These are phyloP conservation scores for Platorchestia sp. DNA, from an alignment of 1,140 invertebrate species.

Conservation along the genomic window DNA sequence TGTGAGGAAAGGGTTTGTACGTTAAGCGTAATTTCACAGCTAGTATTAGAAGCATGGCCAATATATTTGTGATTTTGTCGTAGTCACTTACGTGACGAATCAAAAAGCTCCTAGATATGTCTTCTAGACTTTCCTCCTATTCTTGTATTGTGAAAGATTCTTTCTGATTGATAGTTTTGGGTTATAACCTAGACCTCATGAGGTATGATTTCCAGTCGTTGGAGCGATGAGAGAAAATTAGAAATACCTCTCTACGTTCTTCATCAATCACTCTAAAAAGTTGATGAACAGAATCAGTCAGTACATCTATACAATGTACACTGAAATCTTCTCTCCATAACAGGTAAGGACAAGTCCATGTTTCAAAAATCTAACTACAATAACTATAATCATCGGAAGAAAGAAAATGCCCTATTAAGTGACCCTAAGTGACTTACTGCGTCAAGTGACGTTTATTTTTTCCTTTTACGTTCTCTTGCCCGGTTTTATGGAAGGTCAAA, in stretches of 20 bases:
- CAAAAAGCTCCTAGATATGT: background rate
- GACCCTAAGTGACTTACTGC: no score
- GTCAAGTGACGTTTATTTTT: no score
- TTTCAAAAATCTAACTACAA: no score
- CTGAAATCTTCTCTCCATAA: background rate
- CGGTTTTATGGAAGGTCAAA: no score
- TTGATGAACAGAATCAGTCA: background rate
- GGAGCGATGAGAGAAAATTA: background rate
- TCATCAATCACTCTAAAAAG: background rate
- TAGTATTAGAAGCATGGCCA: no score
- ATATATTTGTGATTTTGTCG: background rate
- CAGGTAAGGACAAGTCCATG: background rate
- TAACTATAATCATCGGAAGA: no score
- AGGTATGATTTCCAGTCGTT: background rate
- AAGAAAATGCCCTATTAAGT: no score
- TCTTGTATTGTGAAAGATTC: background rate
- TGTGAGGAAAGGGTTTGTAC: no score
- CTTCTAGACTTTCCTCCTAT: background rate
- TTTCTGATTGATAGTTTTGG: background rate
- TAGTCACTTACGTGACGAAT: background rate
- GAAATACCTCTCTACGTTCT: background rate
- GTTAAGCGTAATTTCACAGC: no score
- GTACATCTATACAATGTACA: background rate
- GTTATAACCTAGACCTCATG: background rate
- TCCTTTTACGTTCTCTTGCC: no score